Conservation (phyloP, 2,113 vertebrate species). For the Ondatra zibethicus region DNA sequence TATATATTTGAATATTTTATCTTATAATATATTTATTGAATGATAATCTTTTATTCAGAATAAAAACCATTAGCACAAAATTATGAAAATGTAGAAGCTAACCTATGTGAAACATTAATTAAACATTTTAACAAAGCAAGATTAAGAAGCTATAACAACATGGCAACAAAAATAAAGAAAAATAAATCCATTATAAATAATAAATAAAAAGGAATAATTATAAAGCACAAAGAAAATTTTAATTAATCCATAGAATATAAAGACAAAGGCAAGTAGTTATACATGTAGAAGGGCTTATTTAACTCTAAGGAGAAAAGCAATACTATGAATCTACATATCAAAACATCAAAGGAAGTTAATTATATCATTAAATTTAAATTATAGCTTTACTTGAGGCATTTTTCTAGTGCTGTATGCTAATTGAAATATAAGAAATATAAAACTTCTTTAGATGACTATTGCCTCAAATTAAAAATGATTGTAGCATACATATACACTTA, state of each 20-base stretch:
- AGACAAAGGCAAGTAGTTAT: neutral
- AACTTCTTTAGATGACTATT: neutral
- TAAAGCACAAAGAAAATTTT: neutral
- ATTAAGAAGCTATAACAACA: constrained; percentile 11
- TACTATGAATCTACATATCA: neutral
- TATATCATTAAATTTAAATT: neutral
- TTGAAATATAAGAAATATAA: neutral
- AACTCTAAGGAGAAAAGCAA: neutral
- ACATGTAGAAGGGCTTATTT: neutral
- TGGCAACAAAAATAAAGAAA: neutral
- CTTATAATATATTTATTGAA: constrained; percentile 23
- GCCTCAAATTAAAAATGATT: neutral
- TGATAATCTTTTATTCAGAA: constrained; percentile 37
- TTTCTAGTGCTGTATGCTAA: neutral
- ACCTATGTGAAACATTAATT: constrained; percentile 19
- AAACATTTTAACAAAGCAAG: constrained; percentile 27
- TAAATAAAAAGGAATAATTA: neutral
- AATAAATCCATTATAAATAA: neutral
- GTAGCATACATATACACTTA: neutral
- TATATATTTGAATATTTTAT: constrained; percentile 25
- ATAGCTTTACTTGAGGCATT: neutral
- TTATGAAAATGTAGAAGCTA: constrained; percentile 46
- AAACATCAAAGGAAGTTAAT: neutral
- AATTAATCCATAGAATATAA: neutral
- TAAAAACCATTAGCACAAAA: neutral